Evolutionary conservation across 1,140 invertebrate genomes (phyloP), one percentile per base, ranked within the genome.

Genomic region (Bombus fervidus): DNA sequence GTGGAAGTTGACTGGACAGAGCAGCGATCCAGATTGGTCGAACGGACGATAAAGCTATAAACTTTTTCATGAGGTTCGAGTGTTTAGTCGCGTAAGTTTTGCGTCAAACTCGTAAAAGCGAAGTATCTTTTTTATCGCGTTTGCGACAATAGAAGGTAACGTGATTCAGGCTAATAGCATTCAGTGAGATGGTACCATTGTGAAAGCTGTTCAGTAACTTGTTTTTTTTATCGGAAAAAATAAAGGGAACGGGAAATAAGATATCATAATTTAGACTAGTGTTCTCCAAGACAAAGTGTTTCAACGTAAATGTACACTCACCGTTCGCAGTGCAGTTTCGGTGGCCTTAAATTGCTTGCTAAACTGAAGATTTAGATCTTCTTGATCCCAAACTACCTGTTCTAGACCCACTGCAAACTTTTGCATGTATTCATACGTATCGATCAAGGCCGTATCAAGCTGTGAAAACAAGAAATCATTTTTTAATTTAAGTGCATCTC

Each of bases 371-470:
- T 92, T 87, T 82, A 96, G 90, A 37, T 96, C 93, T 12, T 96
- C 94, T 82, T 97, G 96, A 86, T 97, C 97, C 92, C 95, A 95
- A n/a, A 96, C 95, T 22, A 97, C 95, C 92, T 97, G 96, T 85
- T 97, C 97, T 68, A 97, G 87, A 41, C 96, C 97, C 0, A 97
- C 96, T 2, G 96, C 96, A 86, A 96, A 96, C 91, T 94, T 96
- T 91, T 97, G 97, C 91, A 97, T 95, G 88, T 96, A 95, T 83
- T 96, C 94, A 92, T 97, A 97, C 13, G 95, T 94, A 72, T 96
- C 92, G 28, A 96, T 87, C 73, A 97, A 92, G 37, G 95, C 93
- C 18, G 94, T 93, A 82, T 96, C 95, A 62, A 96, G 92, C 96
- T 97, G 93, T 8, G 95, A 95, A 91, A 90, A 87, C 86, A 88